Evolutionary conservation across 2,888 invertebrate genomes (phyloP).

Genomic region (Drosophila colorata): DNA sequence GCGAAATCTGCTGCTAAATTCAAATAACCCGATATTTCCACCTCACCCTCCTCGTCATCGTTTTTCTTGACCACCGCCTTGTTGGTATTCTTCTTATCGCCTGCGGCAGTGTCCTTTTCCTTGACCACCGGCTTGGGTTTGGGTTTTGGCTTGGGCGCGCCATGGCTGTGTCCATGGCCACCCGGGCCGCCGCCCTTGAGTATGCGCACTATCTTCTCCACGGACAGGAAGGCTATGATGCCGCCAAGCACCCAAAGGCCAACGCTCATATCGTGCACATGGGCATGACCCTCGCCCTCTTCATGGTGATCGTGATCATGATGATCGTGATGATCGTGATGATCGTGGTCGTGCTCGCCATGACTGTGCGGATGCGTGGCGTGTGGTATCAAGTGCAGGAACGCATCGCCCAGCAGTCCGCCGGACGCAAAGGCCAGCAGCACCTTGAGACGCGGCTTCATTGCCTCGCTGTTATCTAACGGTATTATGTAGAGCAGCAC

Average conservation of each 20-base stretch:
- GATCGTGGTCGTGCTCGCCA: constrained; percentile 77
- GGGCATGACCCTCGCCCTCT: constrained; percentile 87
- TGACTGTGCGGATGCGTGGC: constrained; percentile 89
- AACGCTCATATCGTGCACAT: constrained; percentile 93
- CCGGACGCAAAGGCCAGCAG: constrained; percentile 97
- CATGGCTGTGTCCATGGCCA: constrained; percentile 82
- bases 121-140: constrained; percentile 54
- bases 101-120: constrained; percentile 53
- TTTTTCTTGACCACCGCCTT: constrained; percentile 84
- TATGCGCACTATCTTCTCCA: constrained; percentile 96
- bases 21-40: constrained; percentile 94
- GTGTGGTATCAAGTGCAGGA: constrained; percentile 99
- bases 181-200: constrained; percentile 94
- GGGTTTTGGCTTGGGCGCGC: constrained; percentile 58
- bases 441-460: constrained; percentile 94
- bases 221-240: constrained; percentile 95
- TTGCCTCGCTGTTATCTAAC: constrained; percentile 93
- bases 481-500: constrained; percentile 97
- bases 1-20: constrained; percentile 99
- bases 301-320: constrained; percentile 43
- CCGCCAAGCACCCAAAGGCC: constrained; percentile 98
- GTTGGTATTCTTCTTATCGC: constrained; percentile 83
- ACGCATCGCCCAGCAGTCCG: constrained; percentile 98
- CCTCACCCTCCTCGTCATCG: constrained; percentile 85
- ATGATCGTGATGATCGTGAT: constrained; percentile 84